These are phyloP conservation scores for Adoxophyes honmai DNA, from an alignment of 1,140 invertebrate genomes.

Conservation along the genomic window DNA sequence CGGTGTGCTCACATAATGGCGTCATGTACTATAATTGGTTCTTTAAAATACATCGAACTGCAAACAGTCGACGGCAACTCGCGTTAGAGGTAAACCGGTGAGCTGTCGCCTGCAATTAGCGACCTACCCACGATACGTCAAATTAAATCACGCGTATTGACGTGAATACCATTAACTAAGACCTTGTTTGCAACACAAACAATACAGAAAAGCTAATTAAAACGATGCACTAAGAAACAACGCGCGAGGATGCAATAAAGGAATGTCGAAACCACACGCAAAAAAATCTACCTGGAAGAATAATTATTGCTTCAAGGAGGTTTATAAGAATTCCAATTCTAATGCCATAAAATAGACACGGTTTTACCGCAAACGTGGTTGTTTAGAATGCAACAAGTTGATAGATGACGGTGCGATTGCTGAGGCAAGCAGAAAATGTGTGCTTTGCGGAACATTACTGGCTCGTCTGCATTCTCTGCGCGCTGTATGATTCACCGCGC, in stretches of 20 bases:
- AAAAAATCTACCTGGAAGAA: conserved; percentile 42
- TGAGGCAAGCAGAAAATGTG: conserved; percentile 33
- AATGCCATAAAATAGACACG: not conserved
- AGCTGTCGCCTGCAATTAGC: not conserved
- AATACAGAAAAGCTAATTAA: conserved; percentile 1
- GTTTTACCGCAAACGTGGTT: not conserved
- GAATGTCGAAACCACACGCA: conserved; percentile 27
- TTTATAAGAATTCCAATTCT: conserved; percentile 14
- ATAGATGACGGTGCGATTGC: conserved; percentile 23
- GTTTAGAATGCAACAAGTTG: conserved; percentile 14
- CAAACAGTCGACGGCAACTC: not conserved
- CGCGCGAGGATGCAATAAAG: conserved; percentile 30
- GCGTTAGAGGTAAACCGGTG: not conserved
- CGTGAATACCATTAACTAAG: not conserved
- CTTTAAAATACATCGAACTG: not conserved
- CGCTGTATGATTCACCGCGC: conserved; percentile 55
- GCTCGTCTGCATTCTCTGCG: conserved; percentile 55
- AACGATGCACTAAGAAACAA: not conserved
- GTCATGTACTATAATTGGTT: not conserved
- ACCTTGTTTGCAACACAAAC: not conserved
- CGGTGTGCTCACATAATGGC: not conserved
- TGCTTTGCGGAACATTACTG: conserved; percentile 31
- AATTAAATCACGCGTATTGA: conserved; percentile 4
- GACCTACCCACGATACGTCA: not conserved
- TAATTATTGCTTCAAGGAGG: not conserved